Evolutionary conservation across 2,888 invertebrate genomes (phyloP).

Genomic region (Drosophila limbata): DNA sequence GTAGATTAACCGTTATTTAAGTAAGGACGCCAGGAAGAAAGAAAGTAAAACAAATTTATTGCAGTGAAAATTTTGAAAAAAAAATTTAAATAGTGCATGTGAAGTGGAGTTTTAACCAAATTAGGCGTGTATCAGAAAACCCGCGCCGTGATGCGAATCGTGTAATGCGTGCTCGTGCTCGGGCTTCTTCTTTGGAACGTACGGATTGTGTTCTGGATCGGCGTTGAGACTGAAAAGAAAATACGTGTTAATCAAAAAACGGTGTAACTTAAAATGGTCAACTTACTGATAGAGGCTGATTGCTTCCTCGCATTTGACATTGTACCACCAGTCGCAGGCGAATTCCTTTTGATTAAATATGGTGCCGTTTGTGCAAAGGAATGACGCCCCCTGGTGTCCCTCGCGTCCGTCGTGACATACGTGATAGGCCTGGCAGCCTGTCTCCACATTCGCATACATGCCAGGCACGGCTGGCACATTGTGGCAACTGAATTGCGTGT

Average conservation of each 20-base stretch:
- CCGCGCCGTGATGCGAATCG: conserved; percentile 59
- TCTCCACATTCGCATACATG: conserved; percentile 96
- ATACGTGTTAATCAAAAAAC: background rate
- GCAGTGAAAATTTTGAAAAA: background rate
- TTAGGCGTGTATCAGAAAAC: conserved; percentile 82
- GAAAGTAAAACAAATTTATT: conserved; percentile 22
- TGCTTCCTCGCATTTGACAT: conserved; percentile 93
- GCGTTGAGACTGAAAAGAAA: conserved; percentile 88
- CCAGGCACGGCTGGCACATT: conserved; percentile 93
- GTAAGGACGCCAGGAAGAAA: background rate
- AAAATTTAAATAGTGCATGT: conserved; percentile 27
- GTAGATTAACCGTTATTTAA: conserved; percentile 5
- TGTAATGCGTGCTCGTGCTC: conserved; percentile 66
- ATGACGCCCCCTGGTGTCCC: conserved; percentile 92
- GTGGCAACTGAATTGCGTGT: conserved; percentile 92
- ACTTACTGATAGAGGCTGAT: conserved; percentile 90
- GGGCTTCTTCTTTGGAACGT: conserved; percentile 90
- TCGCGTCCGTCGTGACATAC: conserved; percentile 95
- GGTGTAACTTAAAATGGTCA: background rate
- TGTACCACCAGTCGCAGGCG: conserved; percentile 97
- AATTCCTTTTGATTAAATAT: conserved; percentile 94
- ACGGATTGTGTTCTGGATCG: conserved; percentile 93
- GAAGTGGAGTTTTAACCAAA: conserved; percentile 17
- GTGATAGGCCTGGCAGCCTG: conserved; percentile 95
- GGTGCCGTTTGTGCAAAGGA: conserved; percentile 94